These are phyloP conservation scores for Gnathonemus echidnorhynchus DNA, from an alignment of 2,113 vertebrate species.

Conservation along the genomic window DNA sequence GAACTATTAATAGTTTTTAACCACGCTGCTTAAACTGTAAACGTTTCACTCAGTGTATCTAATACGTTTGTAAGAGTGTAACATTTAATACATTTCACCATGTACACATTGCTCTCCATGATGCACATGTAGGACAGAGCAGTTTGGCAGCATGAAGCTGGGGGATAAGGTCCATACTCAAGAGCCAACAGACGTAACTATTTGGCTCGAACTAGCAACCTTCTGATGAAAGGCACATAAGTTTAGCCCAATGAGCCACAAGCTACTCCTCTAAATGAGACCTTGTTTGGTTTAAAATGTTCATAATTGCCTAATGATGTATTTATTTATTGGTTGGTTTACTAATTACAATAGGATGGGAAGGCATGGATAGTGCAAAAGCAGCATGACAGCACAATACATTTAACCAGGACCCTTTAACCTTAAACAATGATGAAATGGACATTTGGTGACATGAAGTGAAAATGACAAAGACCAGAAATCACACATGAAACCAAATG, in stretches of 20 bases:
- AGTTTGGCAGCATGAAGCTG: not conserved
- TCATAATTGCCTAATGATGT: not conserved
- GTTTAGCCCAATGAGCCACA: not conserved
- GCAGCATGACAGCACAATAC: not conserved
- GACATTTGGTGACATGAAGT: not conserved
- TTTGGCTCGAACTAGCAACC: not conserved
- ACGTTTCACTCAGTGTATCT: not conserved
- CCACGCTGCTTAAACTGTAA: not conserved
- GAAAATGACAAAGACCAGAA: not conserved
- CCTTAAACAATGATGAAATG: not conserved
- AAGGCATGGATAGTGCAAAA: not conserved
- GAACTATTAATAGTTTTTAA: not conserved
- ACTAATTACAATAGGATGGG: not conserved
- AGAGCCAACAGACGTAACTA: not conserved
- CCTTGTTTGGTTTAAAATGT: not conserved
- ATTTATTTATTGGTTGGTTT: not conserved
- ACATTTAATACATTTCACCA: not conserved
- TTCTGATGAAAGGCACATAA: not conserved
- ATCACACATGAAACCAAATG: not conserved
- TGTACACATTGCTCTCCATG: not conserved
- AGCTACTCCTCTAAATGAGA: not conserved
- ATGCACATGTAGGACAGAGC: not conserved
- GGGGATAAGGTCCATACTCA: not conserved
- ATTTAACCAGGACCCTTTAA: not conserved
- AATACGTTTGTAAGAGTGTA: not conserved